phyloP scores from a whole-genome alignment of 2,797 vertebrate species.

The Carapus acus region DNA sequence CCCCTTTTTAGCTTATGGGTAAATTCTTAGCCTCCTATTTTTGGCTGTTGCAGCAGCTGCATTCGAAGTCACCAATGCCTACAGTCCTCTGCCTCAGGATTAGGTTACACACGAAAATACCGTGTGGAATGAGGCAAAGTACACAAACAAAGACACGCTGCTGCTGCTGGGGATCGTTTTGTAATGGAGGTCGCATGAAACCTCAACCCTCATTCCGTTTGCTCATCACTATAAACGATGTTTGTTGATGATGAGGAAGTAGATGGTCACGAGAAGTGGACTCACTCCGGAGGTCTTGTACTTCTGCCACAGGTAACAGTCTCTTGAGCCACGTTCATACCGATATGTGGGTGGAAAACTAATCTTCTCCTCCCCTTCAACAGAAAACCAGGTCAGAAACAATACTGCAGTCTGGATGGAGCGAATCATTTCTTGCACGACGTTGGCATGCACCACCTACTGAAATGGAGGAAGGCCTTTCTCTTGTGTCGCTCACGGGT shows the following conservation, averaged over 20 bases:
- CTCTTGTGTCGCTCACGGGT: conserved; percentile 77
- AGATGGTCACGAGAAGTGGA: too few relatives aligned
- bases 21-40: conserved; percentile 44
- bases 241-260: too few relatives aligned
- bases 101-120: conserved; percentile 32
- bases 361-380: conserved; percentile 80
- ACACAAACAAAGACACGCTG: too few relatives aligned
- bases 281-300: conserved; percentile 81
- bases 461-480: conserved; percentile 80
- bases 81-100: conserved; percentile 30
- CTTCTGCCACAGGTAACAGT: conserved; percentile 81
- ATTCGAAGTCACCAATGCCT: conserved; percentile 24
- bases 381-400: conserved; percentile 25
- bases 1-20: conserved; percentile 29
- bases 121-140: too few relatives aligned
- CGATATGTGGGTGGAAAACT: conserved; percentile 81
- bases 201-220: background rate
- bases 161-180: conserved; percentile 12
- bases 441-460: conserved; percentile 56
- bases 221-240: too few relatives aligned
- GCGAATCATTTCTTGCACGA: too few relatives aligned
- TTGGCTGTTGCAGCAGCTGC: conserved; percentile 51
- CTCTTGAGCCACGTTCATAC: conserved; percentile 80
- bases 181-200: conserved; percentile 9
- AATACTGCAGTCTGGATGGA: background rate